Evolutionary conservation across 2,888 invertebrate species (phyloP), one percentile per base, ranked within the genome.

Genomic region (Geotrupes spiniger): DNA sequence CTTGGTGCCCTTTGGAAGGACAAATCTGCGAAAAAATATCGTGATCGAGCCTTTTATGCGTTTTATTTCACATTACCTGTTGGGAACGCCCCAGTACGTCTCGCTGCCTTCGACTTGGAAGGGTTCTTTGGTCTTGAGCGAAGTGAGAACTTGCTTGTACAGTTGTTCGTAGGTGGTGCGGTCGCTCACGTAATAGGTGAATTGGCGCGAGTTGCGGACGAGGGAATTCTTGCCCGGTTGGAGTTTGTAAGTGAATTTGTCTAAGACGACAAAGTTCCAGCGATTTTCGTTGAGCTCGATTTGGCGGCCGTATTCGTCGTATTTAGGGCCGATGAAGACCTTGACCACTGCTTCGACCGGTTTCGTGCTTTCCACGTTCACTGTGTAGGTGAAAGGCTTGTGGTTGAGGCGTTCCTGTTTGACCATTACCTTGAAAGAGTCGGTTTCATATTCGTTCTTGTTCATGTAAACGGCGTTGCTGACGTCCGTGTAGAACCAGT

Each of bases 281-380:
- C 82, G 78, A 71, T 82, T 81, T 6, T 66, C 66, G 55, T 79
- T 78, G 57, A 85, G 74, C 56, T 81, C 78, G 38, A 82, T 74
- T 14, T 78, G 65, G 27, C 77, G 77, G 38, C 78, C 78, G 41
- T 76, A 64, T 49, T 80, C 68, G 63, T 86, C 83, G 63, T 78
- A 77, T 69, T 85, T 85, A 1, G 87, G 87, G 66, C 84, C 87
- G 54, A 87, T 69, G 76, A 80, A 87, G 2, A 84, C 70, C 52
- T 84, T 81, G 2, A 87, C 79, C n/a, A 85, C 79, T 53, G 78
- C 79, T 61, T 80, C 79, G 4, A 73, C 74, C 11, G 75, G 63
- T 55, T 80, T 78, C 59, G 81, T 79, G 25, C 82, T 80, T 10
- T 74, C 58, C 15, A 84, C 72, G 36, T 76, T 75, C 36, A 83